Percentiles rank a stretch among this genome's conserved stretches.
Evolutionary conservation across 1,140 invertebrate genomes (phyloP).

Genomic region (Camponotus vicinus): DNA sequence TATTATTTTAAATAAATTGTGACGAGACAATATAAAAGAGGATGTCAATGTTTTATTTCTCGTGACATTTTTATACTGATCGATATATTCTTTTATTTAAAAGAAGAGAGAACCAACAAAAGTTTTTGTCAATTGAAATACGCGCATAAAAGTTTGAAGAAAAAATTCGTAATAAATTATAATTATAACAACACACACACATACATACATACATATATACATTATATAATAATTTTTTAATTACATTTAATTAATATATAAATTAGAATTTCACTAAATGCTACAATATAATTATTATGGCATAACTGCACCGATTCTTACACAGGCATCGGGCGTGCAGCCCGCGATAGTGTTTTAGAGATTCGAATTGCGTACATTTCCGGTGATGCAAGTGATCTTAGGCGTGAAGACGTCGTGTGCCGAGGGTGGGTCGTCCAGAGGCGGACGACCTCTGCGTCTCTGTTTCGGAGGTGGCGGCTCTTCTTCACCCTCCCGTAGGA

Average conservation of each 20-base stretch:
- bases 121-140: background rate
- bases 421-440: constrained; percentile 88
- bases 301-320: background rate
- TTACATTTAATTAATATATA: too few relatives aligned
- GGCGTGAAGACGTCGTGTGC: constrained; percentile 86
- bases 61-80: background rate
- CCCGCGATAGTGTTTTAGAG: background rate
- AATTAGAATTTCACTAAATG: background rate
- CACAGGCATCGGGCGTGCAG: background rate
- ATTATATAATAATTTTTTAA: too few relatives aligned
- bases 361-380: constrained; percentile 80
- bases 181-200: background rate
- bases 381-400: constrained; percentile 86
- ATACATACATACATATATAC: background rate
- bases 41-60: background rate
- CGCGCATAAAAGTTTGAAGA: background rate
- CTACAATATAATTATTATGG: background rate
- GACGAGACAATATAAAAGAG: background rate
- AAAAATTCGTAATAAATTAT: background rate
- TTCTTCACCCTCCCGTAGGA: constrained; percentile 82
- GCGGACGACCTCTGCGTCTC: constrained; percentile 88
- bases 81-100: background rate
- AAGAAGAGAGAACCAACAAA: background rate
- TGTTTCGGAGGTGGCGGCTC: constrained; percentile 83
- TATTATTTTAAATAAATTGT: background rate